Base-by-base conservation (phyloP, 2,888 invertebrate species). In the Chydorus sphaericus region DNA sequence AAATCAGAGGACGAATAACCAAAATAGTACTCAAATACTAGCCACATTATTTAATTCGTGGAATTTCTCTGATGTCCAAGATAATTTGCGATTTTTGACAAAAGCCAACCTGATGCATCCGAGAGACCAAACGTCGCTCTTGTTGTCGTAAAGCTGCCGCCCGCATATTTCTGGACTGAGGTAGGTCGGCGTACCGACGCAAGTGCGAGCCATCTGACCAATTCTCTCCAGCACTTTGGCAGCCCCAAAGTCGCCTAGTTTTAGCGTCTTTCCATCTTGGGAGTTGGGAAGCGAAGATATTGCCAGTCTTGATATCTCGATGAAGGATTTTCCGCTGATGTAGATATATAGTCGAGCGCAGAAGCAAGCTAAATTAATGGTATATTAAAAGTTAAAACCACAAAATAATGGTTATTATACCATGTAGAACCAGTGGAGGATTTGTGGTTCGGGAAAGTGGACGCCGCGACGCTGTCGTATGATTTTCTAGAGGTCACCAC, bases 171-270 rank as follows among this genome's bases (percentile, higher is more conserved):
- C 74, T 30, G 74, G 74, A 33, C 72, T 73, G 26, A 75, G 65
- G 60, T 74, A 74, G 62, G 71, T 74, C 3, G 74, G 74, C 8
- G 74, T 75, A 5, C 74, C 74, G 58, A 75, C 73, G 62, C 72
- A 72, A 0, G 74, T 75, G 48, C 68, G 64, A 4, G 74, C 74
- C 50, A 74, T 63, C 57, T 74, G 72, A 31, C 66, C 66, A 20
- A 71, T 73, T 55, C 69, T 68, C 61, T 68, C 69, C 48, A 74
- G 63, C 11, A 73, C 68, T 61, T 72, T 70, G 4, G 53, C 54
- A 4, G 55, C 39, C 3, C 74, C 74, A 65, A 75, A 75, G 63
- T 75, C 74, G 20, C 74, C 74, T 5, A 75, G 63, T 61, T 74
- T 73, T 16, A 74, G 66, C 18, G 65, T 62, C 10, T n/a, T n/a